These are phyloP conservation scores for Pachycephala philippinensis DNA, from an alignment of 2,113 vertebrate species.

Conservation along the genomic window DNA sequence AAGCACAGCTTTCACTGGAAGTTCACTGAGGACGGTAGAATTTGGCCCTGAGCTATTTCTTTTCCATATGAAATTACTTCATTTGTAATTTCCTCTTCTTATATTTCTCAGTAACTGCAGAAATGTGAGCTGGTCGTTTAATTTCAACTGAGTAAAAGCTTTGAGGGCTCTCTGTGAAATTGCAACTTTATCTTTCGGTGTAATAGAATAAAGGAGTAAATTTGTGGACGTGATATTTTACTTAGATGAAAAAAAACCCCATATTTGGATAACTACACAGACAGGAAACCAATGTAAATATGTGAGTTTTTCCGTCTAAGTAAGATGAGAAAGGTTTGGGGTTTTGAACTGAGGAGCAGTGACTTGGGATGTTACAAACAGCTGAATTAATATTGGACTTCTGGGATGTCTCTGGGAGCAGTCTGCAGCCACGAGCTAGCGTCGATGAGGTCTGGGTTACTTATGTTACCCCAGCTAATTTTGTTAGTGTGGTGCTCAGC, in stretches of 20 bases:
- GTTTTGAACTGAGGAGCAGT: background rate
- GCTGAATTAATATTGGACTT: conserved; percentile 7
- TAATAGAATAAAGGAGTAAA: background rate
- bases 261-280: background rate
- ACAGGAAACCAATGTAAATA: background rate
- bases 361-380: background rate
- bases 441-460: background rate
- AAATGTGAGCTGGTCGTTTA: conserved; percentile 44
- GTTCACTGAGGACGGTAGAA: conserved; percentile 33
- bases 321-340: conserved; percentile 3
- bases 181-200: background rate
- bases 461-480: background rate
- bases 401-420: background rate
- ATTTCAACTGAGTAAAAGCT: background rate
- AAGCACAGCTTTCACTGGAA: conserved; percentile 43
- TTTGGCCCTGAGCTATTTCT: conserved; percentile 6
- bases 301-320: background rate
- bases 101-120: conserved; percentile 59
- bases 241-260: background rate
- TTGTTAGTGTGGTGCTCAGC: background rate
- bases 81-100: conserved; percentile 65
- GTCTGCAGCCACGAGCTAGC: background rate
- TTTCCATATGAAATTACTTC: conserved; percentile 60
- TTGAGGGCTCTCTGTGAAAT: conserved; percentile 10
- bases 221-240: conserved; percentile 46